phyloP scores from a whole-genome alignment of 2,797 vertebrate species.

The Pseudochirops cupreus region DNA sequence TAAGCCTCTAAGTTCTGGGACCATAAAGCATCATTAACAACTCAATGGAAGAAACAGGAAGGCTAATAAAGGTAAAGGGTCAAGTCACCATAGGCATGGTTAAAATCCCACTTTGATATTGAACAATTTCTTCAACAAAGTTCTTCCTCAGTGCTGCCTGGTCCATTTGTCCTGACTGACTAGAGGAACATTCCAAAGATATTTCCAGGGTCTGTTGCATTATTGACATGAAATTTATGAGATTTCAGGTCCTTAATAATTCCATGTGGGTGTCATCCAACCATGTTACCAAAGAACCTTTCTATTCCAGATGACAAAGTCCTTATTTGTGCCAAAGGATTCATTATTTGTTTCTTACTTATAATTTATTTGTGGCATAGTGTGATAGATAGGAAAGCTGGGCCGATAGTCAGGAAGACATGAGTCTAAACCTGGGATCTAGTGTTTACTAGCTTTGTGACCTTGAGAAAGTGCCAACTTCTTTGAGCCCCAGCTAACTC shows the following conservation, averaged over 20 bases:
- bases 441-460: not conserved
- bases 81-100: slow-evolving; percentile 77
- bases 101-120: slow-evolving; percentile 83
- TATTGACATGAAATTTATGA: slow-evolving; percentile 78
- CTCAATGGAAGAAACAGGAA: slow-evolving; percentile 84
- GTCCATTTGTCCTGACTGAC: slow-evolving; percentile 79
- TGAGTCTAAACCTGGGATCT: not conserved
- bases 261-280: slow-evolving; percentile 69
- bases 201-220: slow-evolving; percentile 76
- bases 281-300: slow-evolving; percentile 70
- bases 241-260: slow-evolving; percentile 77
- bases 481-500: not conserved
- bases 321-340: slow-evolving; percentile 60
- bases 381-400: not conserved
- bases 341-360: slow-evolving; percentile 23
- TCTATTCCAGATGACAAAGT: slow-evolving; percentile 69
- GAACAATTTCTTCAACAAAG: slow-evolving; percentile 81
- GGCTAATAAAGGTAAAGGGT: slow-evolving; percentile 80
- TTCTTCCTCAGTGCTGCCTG: slow-evolving; percentile 74
- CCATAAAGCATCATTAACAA: slow-evolving; percentile 82
- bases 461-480: not conserved
- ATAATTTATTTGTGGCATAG: not conserved
- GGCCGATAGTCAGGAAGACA: not conserved
- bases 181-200: slow-evolving; percentile 80
- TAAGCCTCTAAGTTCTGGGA: slow-evolving; percentile 70